phyloP scores from a whole-genome alignment of 2,113 vertebrate species.

The Oxygymnocypris stewartii region DNA sequence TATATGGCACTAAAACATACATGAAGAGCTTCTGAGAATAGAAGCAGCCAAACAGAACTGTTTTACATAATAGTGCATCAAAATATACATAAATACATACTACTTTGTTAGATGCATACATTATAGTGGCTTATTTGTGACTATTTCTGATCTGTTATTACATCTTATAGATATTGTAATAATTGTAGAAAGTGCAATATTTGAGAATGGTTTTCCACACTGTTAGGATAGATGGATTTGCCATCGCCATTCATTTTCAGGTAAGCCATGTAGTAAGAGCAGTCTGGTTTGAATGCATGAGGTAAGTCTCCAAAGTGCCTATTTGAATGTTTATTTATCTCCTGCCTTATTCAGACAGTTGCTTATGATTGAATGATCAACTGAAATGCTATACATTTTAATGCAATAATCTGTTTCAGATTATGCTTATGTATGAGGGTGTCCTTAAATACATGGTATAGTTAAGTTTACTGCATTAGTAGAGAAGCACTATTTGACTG shows the following conservation, averaged over 20 bases:
- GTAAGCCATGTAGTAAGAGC: not conserved
- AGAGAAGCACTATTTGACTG: not conserved
- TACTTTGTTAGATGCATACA: not conserved
- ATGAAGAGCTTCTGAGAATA: not conserved
- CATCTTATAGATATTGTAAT: not conserved
- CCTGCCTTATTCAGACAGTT: not conserved
- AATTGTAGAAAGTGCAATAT: no score
- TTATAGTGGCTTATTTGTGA: not conserved
- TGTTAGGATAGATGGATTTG: not conserved
- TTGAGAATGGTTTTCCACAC: not conserved
- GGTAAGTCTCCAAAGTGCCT: not conserved
- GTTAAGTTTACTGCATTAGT: not conserved
- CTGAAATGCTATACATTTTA: conserved; percentile 11
- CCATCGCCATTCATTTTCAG: not conserved
- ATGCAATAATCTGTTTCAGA: not conserved
- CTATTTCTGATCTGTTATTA: conserved; percentile 1
- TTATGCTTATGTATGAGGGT: not conserved
- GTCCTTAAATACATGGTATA: not conserved
- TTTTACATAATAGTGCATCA: not conserved
- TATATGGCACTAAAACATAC: not conserved
- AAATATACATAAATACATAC: not conserved
- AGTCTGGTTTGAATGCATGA: not conserved
- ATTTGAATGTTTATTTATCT: not conserved
- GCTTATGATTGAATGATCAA: not conserved
- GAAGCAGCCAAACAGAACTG: not conserved